A percentile compares a stretch with the other conserved stretches of the same genome.
phyloP scores from a whole-genome alignment of 2,797 vertebrate species.

The Gorsachius magnificus region DNA sequence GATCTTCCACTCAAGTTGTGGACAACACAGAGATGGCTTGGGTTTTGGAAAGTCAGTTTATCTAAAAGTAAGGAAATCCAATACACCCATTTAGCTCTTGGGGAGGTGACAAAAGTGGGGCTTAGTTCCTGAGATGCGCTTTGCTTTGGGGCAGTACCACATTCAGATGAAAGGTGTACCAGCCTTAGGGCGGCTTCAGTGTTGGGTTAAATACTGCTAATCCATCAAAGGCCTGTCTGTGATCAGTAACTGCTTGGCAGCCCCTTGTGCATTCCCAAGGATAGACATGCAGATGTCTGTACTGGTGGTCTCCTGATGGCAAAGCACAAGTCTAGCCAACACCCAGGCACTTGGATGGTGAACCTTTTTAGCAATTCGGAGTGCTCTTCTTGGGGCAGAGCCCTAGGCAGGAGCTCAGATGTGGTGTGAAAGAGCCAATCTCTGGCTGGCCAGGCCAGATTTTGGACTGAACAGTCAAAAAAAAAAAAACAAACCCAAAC shows the following conservation, averaged over 20 bases:
- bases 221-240: no score
- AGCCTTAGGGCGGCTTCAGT: neutral
- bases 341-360: rapidly evolving
- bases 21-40: neutral
- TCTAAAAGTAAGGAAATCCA: neutral
- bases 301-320: neutral
- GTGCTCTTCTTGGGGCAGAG: neutral
- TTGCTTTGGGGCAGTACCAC: neutral
- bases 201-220: neutral
- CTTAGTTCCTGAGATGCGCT: neutral
- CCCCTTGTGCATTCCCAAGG: neutral
- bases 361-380: rapidly evolving
- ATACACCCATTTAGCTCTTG: neutral
- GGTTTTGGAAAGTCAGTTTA: neutral
- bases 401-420: neutral
- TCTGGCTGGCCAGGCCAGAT: neutral
- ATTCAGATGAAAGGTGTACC: neutral
- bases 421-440: no score
- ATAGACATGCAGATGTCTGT: neutral
- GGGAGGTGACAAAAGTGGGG: neutral
- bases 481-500: no score
- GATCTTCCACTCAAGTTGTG: neutral
- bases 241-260: rapidly evolving
- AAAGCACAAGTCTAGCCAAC: neutral
- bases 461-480: neutral